These are phyloP conservation scores for Alces alces DNA, from an alignment of 2,113 vertebrate species.

Conservation along the genomic window DNA sequence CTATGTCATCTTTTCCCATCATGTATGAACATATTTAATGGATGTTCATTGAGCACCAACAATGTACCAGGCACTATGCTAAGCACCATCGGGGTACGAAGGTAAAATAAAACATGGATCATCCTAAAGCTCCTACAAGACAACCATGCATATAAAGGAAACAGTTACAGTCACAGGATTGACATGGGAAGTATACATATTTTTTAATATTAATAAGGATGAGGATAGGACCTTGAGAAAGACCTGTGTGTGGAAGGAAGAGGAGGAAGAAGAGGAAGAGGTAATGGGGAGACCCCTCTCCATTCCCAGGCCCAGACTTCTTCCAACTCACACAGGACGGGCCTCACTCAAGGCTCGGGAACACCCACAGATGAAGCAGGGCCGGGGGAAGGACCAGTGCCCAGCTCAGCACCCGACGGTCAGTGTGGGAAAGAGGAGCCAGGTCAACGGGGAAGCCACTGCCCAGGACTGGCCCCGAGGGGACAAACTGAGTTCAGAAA, in stretches of 20 bases:
- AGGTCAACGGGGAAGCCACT: neutral
- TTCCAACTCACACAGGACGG: accelerated
- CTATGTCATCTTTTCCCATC: neutral
- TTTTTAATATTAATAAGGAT: neutral
- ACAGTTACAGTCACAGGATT: neutral
- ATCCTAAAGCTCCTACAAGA: neutral
- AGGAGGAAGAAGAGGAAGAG: neutral
- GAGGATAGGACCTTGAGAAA: neutral
- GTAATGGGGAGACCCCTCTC: neutral
- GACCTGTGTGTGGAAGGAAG: neutral
- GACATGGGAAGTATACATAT: neutral
- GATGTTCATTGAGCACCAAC: neutral
- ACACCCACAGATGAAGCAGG: neutral
- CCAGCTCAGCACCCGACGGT: neutral
- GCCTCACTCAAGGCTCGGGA: accelerated
- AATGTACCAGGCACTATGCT: neutral
- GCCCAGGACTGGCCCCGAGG: neutral
- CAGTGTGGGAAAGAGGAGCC: neutral
- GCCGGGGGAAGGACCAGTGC: accelerated
- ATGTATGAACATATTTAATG: neutral
- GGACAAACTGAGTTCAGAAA: neutral
- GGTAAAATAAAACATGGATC: neutral
- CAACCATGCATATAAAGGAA: neutral
- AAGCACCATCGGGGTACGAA: neutral
- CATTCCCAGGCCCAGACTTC: neutral